These are phyloP conservation scores for Probaryconus sp. DNA, from an alignment of 1,140 invertebrate genomes.

Conservation along the genomic window DNA sequence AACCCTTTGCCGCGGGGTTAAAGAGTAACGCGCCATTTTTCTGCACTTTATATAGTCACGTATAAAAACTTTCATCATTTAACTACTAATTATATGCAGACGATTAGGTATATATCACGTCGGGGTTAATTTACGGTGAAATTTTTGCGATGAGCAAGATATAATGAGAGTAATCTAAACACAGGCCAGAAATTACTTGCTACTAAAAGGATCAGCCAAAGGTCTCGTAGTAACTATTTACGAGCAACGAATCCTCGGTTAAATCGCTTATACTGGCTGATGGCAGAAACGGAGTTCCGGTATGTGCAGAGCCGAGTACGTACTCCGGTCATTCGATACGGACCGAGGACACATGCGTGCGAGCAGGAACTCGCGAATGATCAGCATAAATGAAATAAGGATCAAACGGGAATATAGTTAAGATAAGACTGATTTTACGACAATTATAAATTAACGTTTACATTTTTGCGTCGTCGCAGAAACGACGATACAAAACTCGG, in stretches of 20 bases:
- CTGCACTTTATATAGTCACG: background rate
- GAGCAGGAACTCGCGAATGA: conserved; percentile 1
- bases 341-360: background rate
- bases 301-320: background rate
- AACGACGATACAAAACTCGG: no score
- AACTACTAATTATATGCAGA: conserved; percentile 28
- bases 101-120: conserved; percentile 23
- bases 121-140: conserved; percentile 3
- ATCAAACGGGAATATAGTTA: no score
- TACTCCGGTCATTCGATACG: conserved; percentile 4
- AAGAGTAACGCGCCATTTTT: conserved; percentile 16
- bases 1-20: conserved; percentile 8
- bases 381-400: conserved; percentile 8
- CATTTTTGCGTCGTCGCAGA: background rate
- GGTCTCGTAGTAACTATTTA: conserved; percentile 33
- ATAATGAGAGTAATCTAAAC: conserved; percentile 18
- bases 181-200: background rate
- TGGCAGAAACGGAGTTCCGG: background rate
- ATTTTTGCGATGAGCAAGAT: conserved; percentile 13
- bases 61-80: background rate
- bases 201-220: conserved; percentile 5
- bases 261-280: background rate
- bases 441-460: background rate
- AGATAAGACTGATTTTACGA: no score
- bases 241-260: conserved; percentile 38